Base-by-base conservation (phyloP, 2,113 vertebrate species). In the Cynoglossus semilaevis region DNA sequence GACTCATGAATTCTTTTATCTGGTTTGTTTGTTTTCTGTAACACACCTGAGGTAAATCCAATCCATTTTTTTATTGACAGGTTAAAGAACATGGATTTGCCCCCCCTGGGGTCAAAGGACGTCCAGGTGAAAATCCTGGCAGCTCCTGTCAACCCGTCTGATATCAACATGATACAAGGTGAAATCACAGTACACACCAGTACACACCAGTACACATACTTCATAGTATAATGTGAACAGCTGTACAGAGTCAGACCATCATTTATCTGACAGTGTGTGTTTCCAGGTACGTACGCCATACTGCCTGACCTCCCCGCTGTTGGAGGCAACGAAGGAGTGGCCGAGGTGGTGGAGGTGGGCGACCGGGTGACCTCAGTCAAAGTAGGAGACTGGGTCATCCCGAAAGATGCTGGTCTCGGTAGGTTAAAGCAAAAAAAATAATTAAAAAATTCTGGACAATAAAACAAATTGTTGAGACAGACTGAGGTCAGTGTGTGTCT, bases 111-210 rank as follows among this genome's bases (percentile, higher is more conserved):
- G 48, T 81, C 85, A 63, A 90, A 87, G 0, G 90, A 92, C 18
- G 89, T 96, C 70, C 84, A 79, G 0, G 77, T 98, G 81, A 95
- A 91, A 86, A 93, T 98, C 85, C 72, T 99, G 79, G 96, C 97
- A 9, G 93, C 96, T 43, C 96, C 96, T 46, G 75, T 99, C 82
- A 99, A 99, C 76, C 96, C 97, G 0, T 89, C 96, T 0, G 96
- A 99, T 77, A 93, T 99, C 74, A 99, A 99, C 74, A 95, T 97
- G 94, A 92, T 98, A 82, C 95, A 99, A 90, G 97, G 97, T 96
- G 38, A 41, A 12, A 38, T 2, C 37, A 38, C 2, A 10, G 37
- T 5, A 41, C 38, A 41, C 37, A 38, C 12, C 9, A 5, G 35
- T 7, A 29, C 8, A 38, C 37, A 38, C 1, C 3, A 38, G 37